Evolutionary conservation across 2,113 vertebrate genomes (phyloP), one percentile per base, ranked within the genome.

Genomic region (Nibea coibor): DNA sequence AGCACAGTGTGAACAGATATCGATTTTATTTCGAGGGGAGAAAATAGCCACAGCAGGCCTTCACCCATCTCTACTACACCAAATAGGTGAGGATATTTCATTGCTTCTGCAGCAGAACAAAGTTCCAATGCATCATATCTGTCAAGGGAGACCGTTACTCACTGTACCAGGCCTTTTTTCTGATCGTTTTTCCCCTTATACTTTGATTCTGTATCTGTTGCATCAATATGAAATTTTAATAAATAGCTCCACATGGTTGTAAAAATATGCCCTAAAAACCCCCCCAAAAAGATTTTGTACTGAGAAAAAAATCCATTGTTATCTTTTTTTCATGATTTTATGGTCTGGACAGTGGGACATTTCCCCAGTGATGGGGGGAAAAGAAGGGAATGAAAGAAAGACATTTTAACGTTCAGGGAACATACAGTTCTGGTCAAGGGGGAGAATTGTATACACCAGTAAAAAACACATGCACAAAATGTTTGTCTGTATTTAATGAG

Each of bases 11-110:
- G 68, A 78, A 65, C 57, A 75, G 53, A 73, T 85, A 90, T 88
- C 3, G 56, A 88, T 83, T 92, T 74, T 80, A 58, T 81, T 83
- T 76, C 75, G 61, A 84, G 72, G 42, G 65, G 31, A 65, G 73
- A 83, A 87, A 84, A 76, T 62, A 62, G 67, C 50, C 74, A 58
- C 80, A 79, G 67, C 62, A 61, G 72, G 43, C 28, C 39, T 22
- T 78, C 53, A 67, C 20, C 39, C 43, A 51, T 72, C 45, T 78
- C 77, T 45, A 5, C 75, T 64, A 68, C 68, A 79, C n/a, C 64
- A 76, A 69, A 80, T 47, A 73, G 66, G 24, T 45, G 3, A 75
- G 63, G 78, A 78, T 70, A 67, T 73, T 77, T 80, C 28, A 66
- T 80, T 51, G 22, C 48, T 50, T 74, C 43, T 78, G 54, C 2